Conservation (phyloP, 2,888 invertebrate genomes). For the Drepanosiphum platanoidis region DNA sequence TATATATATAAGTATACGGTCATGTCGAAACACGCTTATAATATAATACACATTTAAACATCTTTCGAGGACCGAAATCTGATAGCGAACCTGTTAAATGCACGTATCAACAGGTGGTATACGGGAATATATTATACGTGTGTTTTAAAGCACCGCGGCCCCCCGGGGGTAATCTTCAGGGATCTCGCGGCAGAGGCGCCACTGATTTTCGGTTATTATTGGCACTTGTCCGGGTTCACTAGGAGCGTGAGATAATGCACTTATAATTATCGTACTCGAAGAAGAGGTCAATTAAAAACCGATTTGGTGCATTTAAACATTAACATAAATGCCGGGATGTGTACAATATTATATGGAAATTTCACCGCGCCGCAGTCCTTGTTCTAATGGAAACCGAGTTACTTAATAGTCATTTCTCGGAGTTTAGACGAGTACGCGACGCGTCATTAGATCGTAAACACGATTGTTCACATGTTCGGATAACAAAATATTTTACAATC, state of each 20-base stretch:
- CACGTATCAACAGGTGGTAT: conserved; percentile 49
- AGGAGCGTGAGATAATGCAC: conserved; percentile 56
- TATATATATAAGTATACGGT: too few species aligned
- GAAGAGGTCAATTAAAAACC: conserved; percentile 50
- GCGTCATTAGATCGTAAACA: conserved; percentile 22
- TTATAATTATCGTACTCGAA: conserved; percentile 40
- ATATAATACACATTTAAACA: conserved; percentile 9
- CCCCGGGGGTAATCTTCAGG: conserved; percentile 22
- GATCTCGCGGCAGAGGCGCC: conserved; percentile 51
- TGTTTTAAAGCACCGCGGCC: neutral
- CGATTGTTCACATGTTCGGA: conserved; percentile 36
- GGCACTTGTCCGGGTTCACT: conserved; percentile 47
- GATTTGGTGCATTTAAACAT: conserved; percentile 43
- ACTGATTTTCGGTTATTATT: conserved; percentile 50
- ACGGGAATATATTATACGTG: neutral
- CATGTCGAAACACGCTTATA: conserved; percentile 15
- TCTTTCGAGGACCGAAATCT: conserved; percentile 30
- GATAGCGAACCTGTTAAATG: conserved; percentile 43
- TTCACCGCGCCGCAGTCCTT: conserved; percentile 49
- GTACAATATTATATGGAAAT: conserved; percentile 56
- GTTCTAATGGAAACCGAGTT: conserved; percentile 25
- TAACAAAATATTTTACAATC: conserved; percentile 38
- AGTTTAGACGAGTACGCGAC: conserved; percentile 30
- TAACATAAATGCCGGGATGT: conserved; percentile 41
- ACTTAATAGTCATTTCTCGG: conserved; percentile 23